Base-by-base conservation (phyloP, 2,888 invertebrate genomes). In the Protodeltote pygarga region DNA sequence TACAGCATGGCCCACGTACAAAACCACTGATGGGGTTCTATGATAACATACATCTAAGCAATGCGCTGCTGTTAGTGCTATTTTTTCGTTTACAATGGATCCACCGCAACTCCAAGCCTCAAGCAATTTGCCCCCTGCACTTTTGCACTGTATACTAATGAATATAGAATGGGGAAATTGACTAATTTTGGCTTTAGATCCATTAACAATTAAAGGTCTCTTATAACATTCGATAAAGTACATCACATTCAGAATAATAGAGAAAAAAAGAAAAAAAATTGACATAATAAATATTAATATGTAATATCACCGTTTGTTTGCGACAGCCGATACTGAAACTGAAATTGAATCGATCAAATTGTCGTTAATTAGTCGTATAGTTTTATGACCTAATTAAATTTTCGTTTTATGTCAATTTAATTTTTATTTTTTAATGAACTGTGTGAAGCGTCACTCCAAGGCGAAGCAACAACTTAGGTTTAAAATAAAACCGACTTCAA, bases 31-130 rank as follows among this genome's bases (percentile, higher is more conserved):
- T 3, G 3, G 0, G 5, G 1, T 21, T 1, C n/a, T 5, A 1
- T 0, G 1, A 5, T 10, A 16, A 6, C 39, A 39, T 0, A 2
- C 23, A 2, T 23, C 3, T 3, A 37, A 1, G 20, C 37, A 45
- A 15, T 37, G 45, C 15, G 21, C 37, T 5, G 24, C 37, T 1
- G 31, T 45, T 5, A 37, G 3, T 5, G 19, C 5, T 1, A 44
- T 8, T 3, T 29, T 16, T 4, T 44, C 13, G 8, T 37, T 45
- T 3, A 45, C 1, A 8, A 45, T 32, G 0, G 37, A 31, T 6
- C 25, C 31, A 2, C 45, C 45, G 11, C 37, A 45, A 8, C 17
- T 29, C 34, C 34, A 44, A 3, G 28, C 15, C 3, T n/a, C 3
- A 1, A 3, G 2, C 9, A 1, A 3, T 2, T 8, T 6, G 0